These are phyloP conservation scores for Dolichotis patagonum DNA, from an alignment of 2,113 vertebrate genomes.

Conservation along the genomic window DNA sequence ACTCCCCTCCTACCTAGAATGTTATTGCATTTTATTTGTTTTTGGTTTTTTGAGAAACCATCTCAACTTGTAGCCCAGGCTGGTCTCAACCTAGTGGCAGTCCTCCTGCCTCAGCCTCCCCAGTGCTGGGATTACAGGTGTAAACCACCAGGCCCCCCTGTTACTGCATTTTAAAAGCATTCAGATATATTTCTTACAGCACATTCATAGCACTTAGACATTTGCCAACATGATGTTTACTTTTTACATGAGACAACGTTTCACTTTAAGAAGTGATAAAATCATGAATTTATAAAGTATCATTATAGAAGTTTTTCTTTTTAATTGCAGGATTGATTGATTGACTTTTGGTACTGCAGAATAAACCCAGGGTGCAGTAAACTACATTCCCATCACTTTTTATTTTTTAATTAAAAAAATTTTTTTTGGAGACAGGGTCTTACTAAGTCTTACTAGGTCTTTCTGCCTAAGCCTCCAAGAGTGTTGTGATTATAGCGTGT, in stretches of 20 bases:
- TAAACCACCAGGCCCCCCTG: not conserved
- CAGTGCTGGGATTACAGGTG: not conserved
- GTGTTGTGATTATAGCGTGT: not conserved
- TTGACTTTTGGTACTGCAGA: not conserved
- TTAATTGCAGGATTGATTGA: not conserved
- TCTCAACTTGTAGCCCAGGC: not conserved
- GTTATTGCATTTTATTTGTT: constrained; percentile 43
- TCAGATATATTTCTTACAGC: constrained; percentile 40
- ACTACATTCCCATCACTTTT: not conserved
- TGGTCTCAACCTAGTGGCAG: not conserved
- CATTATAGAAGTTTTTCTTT: constrained; percentile 24
- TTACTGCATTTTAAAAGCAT: constrained; percentile 34
- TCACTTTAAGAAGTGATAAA: constrained; percentile 22
- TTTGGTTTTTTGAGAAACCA: not conserved
- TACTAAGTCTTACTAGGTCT: not conserved
- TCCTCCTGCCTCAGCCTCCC: not conserved
- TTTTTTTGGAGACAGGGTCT: not conserved
- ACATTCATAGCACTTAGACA: not conserved
- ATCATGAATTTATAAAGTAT: constrained; percentile 34
- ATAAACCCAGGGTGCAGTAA: not conserved
- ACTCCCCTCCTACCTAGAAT: not conserved
- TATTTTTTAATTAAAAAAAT: not conserved
- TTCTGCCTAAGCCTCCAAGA: not conserved
- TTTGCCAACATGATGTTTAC: constrained; percentile 19
- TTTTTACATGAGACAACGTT: constrained; percentile 12